Percentiles rank a stretch among this genome's conserved stretches.
These are phyloP conservation scores for Ostrea denselamellosa DNA, from an alignment of 1,140 invertebrate genomes.

Conservation along the genomic window DNA sequence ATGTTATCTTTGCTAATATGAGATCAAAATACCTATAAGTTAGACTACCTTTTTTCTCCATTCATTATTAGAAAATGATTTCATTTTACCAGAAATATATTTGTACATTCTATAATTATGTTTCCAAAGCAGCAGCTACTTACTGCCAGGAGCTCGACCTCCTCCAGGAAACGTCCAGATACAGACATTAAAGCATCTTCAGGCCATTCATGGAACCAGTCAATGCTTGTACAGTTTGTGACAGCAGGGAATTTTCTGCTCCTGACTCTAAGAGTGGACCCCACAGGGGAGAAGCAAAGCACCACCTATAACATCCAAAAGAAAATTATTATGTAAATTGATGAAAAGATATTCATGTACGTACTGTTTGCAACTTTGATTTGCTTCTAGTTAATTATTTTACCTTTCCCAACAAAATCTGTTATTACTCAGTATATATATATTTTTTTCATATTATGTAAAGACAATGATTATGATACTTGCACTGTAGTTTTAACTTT, in stretches of 20 bases:
- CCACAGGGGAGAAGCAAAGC: slow-evolving; percentile 96
- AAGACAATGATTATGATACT: no score
- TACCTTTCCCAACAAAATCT: no score
- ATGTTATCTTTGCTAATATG: no score
- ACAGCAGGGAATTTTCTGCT: slow-evolving; percentile 97
- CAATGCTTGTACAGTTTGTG: slow-evolving; percentile 95
- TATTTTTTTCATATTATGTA: no score
- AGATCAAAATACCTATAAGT: background rate
- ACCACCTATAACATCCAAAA: slow-evolving; percentile 82
- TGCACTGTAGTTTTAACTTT: no score
- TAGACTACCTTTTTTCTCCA: background rate
- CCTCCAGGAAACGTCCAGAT: slow-evolving; percentile 91
- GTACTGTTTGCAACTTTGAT: no score
- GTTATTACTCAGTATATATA: no score
- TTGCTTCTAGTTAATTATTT: no score
- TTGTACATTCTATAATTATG: background rate
- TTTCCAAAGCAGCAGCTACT: slow-evolving; percentile 58
- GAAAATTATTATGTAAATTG: background rate
- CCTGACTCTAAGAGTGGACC: slow-evolving; percentile 92
- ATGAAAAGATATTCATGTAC: no score
- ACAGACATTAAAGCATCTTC: slow-evolving; percentile 96
- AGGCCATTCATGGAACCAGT: slow-evolving; percentile 99
- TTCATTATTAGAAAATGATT: no score
- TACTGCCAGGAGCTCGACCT: slow-evolving; percentile 89
- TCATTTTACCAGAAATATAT: background rate